phyloP scores from a whole-genome alignment of 2,888 invertebrate species.

The Entomobrya proxima region DNA sequence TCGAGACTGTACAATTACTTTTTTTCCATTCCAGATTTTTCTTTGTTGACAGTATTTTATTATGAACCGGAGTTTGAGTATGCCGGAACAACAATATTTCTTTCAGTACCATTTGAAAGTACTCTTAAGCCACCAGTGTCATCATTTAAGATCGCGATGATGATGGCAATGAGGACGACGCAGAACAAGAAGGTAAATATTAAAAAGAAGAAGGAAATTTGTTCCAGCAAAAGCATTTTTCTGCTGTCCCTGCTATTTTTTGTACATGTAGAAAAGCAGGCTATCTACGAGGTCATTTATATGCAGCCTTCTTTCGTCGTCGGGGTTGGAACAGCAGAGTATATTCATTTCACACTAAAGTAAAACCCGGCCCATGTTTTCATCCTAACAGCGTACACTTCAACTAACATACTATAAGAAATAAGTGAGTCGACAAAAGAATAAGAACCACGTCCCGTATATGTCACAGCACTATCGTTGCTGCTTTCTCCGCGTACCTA shows the following conservation, averaged over 20 bases:
- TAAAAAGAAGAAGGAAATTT: constrained; percentile 2
- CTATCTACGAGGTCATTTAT: constrained; percentile 34
- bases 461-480: constrained; percentile 13
- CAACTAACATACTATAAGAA: too few relatives aligned
- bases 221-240: not conserved
- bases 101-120: not conserved
- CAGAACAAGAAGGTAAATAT: constrained; percentile 35
- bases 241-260: not conserved
- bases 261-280: not conserved
- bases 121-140: not conserved
- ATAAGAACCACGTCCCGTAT: constrained; percentile 9
- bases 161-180: not conserved
- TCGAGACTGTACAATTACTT: too few relatives aligned
- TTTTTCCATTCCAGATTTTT: too few relatives aligned
- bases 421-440: not conserved
- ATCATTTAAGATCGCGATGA: constrained; percentile 8
- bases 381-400: too few relatives aligned
- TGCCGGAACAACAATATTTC: too few relatives aligned
- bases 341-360: too few relatives aligned
- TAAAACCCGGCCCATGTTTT: too few relatives aligned
- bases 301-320: not conserved
- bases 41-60: too few relatives aligned
- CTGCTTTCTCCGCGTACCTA: not conserved
- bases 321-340: too few relatives aligned
- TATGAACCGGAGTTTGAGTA: too few relatives aligned